Evolutionary conservation across 2,888 invertebrate genomes (phyloP), one percentile per base, ranked within the genome.

Genomic region (Noctua comes): DNA sequence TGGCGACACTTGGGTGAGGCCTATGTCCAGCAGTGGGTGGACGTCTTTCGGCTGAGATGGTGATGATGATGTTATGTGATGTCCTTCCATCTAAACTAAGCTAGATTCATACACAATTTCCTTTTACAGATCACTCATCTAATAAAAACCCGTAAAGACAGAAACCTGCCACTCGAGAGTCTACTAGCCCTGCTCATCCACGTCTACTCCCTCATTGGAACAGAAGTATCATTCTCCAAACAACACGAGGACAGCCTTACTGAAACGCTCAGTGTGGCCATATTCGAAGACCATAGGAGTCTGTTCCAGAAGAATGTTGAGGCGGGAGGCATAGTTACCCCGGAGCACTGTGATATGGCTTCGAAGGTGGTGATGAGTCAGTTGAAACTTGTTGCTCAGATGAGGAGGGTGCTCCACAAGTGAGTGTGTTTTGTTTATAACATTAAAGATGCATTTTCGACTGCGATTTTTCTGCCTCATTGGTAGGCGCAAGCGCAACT

Each of bases 131-230:
- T 98, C 73, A 96, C 97, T 71, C 96, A 97, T 79, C 94, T 98
- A 76, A 97, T 98, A 84, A 97, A 96, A 91, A 96, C 96, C 2
- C 96, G 97, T 24, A 94, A 95, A 81, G 97, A 97, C 2, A 95
- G 97, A 78, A 95, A 96, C 70, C 89, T 98, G 2, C 93, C 97
- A 0, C 91, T 98, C 69, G 97, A 97, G 78, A 97, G 97, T 90
- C 93, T 98, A 0, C 92, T 98, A 13, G 97, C 97, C 1, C 91
- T 98, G 31, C 92, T 98, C 8, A 96, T 97, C 54, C 97, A 97
- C 88, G 93, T 98, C 0, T 98, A 97, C 90, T 97, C 98, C 0
- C 91, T 98, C 40, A 96, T 97, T 68, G 98, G 98, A 1, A 97
- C 95, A 0, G 97, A 97, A 82, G 95, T 97, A 11, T 92, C 94